Conservation (phyloP, 2,888 invertebrate species). For the Drosophila pegasa region DNA sequence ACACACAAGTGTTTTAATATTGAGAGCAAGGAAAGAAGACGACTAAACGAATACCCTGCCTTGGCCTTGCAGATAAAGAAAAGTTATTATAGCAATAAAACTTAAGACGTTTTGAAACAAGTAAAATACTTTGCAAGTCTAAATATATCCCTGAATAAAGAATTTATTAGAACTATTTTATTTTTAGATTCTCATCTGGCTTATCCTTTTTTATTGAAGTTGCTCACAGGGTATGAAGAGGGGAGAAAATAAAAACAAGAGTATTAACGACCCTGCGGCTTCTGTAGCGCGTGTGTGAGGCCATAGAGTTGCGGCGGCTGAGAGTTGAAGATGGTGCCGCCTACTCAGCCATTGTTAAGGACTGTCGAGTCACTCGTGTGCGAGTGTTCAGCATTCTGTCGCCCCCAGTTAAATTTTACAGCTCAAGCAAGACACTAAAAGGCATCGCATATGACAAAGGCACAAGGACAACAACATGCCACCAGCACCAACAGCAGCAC, state of each 20-base stretch:
- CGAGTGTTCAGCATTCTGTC: conserved; percentile 58
- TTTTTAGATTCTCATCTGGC: neutral
- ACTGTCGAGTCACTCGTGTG: conserved; percentile 31
- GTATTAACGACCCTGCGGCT: conserved; percentile 59
- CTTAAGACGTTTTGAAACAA: neutral
- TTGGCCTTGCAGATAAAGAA: neutral
- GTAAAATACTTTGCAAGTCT: neutral
- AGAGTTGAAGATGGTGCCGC: conserved; percentile 36
- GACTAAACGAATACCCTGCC: conserved; percentile 7
- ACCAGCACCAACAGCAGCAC: neutral
- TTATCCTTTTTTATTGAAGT: neutral
- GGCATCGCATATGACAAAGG: conserved; percentile 60
- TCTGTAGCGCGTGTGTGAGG: conserved; percentile 31
- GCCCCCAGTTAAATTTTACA: conserved; percentile 69
- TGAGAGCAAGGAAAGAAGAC: neutral
- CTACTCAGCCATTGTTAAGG: conserved; percentile 26
- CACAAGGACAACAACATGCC: conserved; percentile 41
- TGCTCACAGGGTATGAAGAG: conserved; percentile 25
- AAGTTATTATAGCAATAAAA: neutral
- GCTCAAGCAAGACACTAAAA: conserved; percentile 67
- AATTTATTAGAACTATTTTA: neutral
- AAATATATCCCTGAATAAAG: neutral
- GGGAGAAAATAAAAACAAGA: conserved; percentile 39
- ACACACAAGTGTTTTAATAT: conserved; percentile 41
- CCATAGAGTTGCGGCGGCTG: conserved; percentile 40